A percentile compares a stretch with the other conserved stretches of the same genome.
Conservation (phyloP, 2,797 vertebrate species). For the Chloroceryle amazona region DNA sequence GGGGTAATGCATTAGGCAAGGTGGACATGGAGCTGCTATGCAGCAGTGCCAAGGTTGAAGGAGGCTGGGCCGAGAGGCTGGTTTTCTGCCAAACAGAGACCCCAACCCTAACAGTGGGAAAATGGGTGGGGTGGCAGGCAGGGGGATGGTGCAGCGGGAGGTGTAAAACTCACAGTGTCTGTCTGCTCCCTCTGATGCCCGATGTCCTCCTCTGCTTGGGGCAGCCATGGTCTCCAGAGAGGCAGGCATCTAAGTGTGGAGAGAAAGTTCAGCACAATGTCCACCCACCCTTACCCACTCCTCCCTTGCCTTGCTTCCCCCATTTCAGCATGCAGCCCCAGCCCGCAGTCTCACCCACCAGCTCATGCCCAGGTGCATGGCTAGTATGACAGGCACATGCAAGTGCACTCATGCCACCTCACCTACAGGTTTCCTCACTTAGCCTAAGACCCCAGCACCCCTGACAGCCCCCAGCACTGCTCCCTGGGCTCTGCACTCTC, state of each 20-base stretch:
- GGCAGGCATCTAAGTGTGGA: slow-evolving; percentile 43
- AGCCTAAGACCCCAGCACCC: neutral
- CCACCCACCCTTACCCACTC: fast-evolving
- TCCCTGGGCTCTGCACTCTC: neutral
- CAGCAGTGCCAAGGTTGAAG: fast-evolving
- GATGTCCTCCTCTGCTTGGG: slow-evolving; percentile 46
- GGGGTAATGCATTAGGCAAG: neutral
- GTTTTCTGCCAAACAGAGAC: neutral
- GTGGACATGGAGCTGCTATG: fast-evolving
- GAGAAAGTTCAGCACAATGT: fast-evolving
- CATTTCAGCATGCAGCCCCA: fast-evolving
- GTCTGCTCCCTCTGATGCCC: neutral
- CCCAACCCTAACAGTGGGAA: fast-evolving
- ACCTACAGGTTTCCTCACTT: neutral
- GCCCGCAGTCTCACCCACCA: neutral
- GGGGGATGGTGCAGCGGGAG: neutral
- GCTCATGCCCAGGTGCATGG: neutral
- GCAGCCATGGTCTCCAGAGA: slow-evolving; percentile 90
- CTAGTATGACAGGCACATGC: fast-evolving
- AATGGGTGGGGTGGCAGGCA: too few relatives aligned
- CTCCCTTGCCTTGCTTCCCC: neutral
- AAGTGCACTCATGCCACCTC: neutral
- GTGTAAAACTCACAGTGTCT: slow-evolving; percentile 77
- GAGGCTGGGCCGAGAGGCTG: neutral
- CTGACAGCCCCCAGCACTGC: neutral